Evolutionary conservation across 2,113 vertebrate genomes (phyloP), one percentile per base, ranked within the genome.

Genomic region (pig (Sus scrofa)): DNA sequence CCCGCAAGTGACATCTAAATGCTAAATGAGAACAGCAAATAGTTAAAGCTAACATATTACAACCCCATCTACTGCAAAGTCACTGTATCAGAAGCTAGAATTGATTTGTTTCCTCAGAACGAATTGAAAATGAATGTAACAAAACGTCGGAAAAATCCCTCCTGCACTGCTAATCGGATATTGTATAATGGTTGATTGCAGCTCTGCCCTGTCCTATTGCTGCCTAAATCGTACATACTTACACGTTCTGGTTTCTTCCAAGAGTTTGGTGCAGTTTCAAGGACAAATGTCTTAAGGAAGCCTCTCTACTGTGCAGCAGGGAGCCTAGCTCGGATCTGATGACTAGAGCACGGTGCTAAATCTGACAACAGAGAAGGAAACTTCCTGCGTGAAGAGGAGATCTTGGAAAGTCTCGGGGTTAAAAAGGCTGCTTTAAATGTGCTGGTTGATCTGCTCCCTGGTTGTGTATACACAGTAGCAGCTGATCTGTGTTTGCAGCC

Each of bases 221-320:
- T 98, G 98, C 98, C 98, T 98, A 98, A 98, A 99, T 99, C 98
- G 98, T 98, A 98, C 98, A 98, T 99, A 99, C 99, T 99, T 99
- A 99, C 99, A 99, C 98, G 98, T 99, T 99, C 99, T 98, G 98
- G 99, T 99, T 98, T 99, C 99, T 99, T 99, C 99, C 99, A 99
- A 99, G 99, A 99, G 99, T 99, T 99, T 99, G 99, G 99, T 99
- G 99, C 99, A 99, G 99, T 99, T 99, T 99, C 99, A 99, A 99
- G 99, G 99, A 99, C 99, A 99, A 99, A 99, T 98, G 98, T 99
- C 99, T 99, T 98, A 98, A 98, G 98, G 99, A 99, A 99, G 99
- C 98, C 98, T 98, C 98, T 99, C 98, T 99, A 98, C 98, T 98
- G 99, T 99, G 99, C 99, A 99, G 99, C 99, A 99, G 99, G 98